These are phyloP conservation scores for Oceanites oceanicus DNA, from an alignment of 2,113 vertebrate genomes.

Conservation along the genomic window DNA sequence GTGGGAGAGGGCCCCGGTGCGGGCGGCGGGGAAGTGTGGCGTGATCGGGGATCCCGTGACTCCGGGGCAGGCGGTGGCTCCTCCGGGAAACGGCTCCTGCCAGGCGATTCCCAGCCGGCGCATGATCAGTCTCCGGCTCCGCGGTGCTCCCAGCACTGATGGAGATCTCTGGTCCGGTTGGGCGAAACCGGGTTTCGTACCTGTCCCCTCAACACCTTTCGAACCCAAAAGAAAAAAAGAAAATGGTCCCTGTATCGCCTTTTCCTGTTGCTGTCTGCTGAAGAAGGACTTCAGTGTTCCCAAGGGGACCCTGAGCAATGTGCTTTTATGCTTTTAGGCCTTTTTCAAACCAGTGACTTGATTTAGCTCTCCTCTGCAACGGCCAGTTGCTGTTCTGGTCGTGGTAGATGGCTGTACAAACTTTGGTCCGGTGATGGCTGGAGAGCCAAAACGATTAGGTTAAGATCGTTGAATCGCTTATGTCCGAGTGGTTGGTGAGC, in stretches of 20 bases:
- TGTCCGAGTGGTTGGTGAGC: background rate
- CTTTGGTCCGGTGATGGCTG: accelerated
- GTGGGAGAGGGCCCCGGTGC: background rate
- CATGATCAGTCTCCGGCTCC: background rate
- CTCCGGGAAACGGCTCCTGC: slow-evolving; percentile 34
- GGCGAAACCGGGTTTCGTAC: background rate
- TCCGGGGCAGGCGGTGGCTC: background rate
- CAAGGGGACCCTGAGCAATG: background rate
- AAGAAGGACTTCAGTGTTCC: background rate
- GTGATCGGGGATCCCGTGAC: slow-evolving; percentile 66
- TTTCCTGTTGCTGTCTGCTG: background rate
- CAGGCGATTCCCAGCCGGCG: background rate
- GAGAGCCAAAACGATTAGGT: background rate
- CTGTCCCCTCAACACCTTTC: background rate
- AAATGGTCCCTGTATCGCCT: background rate
- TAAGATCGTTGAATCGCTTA: accelerated
- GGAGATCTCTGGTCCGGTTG: background rate
- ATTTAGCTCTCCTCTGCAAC: background rate
- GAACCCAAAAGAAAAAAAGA: accelerated
- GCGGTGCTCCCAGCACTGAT: background rate
- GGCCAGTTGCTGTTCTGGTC: accelerated
- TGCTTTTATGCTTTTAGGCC: background rate
- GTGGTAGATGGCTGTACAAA: background rate
- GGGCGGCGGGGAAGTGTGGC: background rate
- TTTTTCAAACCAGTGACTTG: background rate